Evolutionary conservation across 2,888 invertebrate species (phyloP), one percentile per base, ranked within the genome.

Genomic region (Dyspetes luteomarginatus): DNA sequence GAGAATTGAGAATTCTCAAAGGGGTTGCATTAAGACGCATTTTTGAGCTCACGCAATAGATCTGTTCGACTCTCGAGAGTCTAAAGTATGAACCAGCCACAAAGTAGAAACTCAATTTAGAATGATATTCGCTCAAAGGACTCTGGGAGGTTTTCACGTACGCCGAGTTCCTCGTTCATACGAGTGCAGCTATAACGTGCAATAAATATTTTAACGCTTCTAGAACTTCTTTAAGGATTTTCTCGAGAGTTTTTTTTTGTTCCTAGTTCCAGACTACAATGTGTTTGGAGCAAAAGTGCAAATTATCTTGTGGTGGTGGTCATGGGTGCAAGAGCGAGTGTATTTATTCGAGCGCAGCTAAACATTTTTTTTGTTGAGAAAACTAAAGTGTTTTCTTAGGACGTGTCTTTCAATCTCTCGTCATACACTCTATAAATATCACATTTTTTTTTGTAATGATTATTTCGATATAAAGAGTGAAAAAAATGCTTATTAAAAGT

Each of bases 181-280:
- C 62, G 3, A 45, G 36, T 17, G 19, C 17, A 4, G 30, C 26
- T 7, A 45, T 50, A 64, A 58, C 45, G 56, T 48, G 36, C 28
- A n/a, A 9, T 58, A 48, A 36, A 74, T 52, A 58, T 52, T 71
- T 64, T 50, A 77, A 64, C 22, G 41, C 30, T 28, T n/a, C 24
- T 15, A n/a, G 17, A 1, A 43, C 12, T 24, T 7, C 41, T 4
- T 28, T 41, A 22, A 30, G 36, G 36, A n/a, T 22, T 48, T 17
- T 55, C 3, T 5, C 12, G n/a, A 50, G 15, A 55, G 15, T 28
- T 45, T 64, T 36, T 56, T 41, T 24, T 24, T 55, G 17, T 4
- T 43, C 17, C 26, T n/a, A 56, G 43, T 24, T 15, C 17, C 12
- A 9, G 12, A n/a, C 9, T 3, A 22, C 9, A 26, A 43, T 41